A percentile compares a stretch with the other conserved stretches of the same genome.
These are phyloP conservation scores for Machimus rusticus DNA, from an alignment of 2,888 invertebrate species.

Conservation along the genomic window DNA sequence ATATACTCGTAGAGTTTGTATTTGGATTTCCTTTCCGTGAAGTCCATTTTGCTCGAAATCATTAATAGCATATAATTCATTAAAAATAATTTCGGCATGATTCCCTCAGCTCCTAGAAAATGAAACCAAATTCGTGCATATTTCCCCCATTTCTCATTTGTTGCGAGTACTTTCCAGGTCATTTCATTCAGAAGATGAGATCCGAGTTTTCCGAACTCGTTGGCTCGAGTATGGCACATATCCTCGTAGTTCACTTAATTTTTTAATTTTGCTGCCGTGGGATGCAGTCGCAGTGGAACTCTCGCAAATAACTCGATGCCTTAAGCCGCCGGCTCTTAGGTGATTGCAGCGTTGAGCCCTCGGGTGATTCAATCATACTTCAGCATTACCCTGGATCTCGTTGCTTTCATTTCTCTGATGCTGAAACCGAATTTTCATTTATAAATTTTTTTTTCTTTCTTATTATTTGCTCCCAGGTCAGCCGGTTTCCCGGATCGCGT, in stretches of 20 bases:
- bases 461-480: background rate
- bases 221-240: background rate
- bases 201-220: background rate
- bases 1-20: too few species aligned
- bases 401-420: background rate
- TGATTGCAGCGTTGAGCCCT: background rate
- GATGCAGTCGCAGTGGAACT: too few species aligned
- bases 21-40: background rate
- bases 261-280: background rate
- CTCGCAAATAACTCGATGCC: background rate
- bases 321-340: background rate
- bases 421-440: background rate
- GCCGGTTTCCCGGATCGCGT: background rate
- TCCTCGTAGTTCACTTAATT: background rate
- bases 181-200: background rate
- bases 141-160: background rate
- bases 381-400: background rate
- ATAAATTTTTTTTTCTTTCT: background rate
- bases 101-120: background rate
- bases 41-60: background rate
- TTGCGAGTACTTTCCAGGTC: background rate
- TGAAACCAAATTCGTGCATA: background rate
- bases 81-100: background rate
- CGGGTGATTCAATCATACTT: background rate
- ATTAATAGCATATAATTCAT: background rate